A percentile compares a stretch with the other conserved stretches of the same genome.
phyloP scores from a whole-genome alignment of 2,113 vertebrate species.

The Rhinogobius similis region DNA sequence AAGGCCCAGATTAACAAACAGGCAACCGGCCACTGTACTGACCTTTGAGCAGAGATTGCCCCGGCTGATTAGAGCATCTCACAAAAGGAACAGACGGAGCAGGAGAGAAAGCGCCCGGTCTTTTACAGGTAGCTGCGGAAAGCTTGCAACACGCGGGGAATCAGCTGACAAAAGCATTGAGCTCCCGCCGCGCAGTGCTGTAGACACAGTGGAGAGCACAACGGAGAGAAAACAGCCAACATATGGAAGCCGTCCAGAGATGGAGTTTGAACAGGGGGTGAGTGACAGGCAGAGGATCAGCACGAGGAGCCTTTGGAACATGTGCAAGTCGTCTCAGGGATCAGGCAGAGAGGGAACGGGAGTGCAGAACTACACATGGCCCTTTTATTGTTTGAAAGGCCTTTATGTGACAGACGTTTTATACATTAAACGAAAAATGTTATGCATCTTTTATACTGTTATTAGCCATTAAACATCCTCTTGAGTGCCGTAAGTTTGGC shows the following conservation, averaged over 20 bases:
- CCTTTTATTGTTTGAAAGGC: background rate
- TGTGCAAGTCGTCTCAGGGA: background rate
- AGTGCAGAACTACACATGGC: background rate
- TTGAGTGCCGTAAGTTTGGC: too few relatives aligned
- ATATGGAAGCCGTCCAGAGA: background rate
- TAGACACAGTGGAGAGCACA: background rate
- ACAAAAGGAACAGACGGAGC: conserved; percentile 27
- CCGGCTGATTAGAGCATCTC: conserved; percentile 17
- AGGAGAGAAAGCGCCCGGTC: background rate
- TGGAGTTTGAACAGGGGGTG: conserved; percentile 1
- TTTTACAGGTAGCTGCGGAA: conserved; percentile 6
- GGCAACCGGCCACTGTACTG: conserved; percentile 21
- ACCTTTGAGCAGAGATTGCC: conserved; percentile 36
- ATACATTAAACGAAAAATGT: too few relatives aligned
- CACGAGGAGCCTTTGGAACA: background rate
- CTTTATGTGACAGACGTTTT: too few relatives aligned
- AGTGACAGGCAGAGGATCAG: conserved; percentile 5
- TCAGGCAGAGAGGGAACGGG: background rate
- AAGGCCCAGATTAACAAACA: conserved; percentile 26
- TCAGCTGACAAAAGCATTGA: conserved; percentile 17
- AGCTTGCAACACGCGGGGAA: background rate
- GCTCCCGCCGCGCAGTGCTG: background rate
- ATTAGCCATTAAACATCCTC: too few relatives aligned
- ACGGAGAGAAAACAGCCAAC: background rate
- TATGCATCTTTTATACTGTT: too few relatives aligned